Base-by-base conservation (phyloP, 2,888 invertebrate genomes). In the Polietes domitor region DNA sequence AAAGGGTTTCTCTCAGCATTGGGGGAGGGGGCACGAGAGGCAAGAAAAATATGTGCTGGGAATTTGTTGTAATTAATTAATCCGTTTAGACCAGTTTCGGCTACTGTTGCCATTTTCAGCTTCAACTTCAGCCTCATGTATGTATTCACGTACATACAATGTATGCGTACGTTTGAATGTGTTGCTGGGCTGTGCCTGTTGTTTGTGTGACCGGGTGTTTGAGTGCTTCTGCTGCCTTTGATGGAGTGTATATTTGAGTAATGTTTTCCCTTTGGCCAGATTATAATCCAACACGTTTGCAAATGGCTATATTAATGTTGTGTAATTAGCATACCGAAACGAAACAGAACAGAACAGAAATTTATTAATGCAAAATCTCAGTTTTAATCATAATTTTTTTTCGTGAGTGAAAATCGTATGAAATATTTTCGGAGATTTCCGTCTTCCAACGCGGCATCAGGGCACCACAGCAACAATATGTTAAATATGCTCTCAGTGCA, bases 11-110 rank as follows among this genome's bases (percentile, higher is more conserved):
- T 58, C 15, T 61, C 28, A 32, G 61, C n/a, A 17, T 55, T 47
- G 19, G 65, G 37, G 65, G 65, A 43, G 12, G 26, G 58, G 58
- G 58, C 24, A 15, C 2, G 58, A 17, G 17, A 37, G 41, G 41
- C 43, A 24, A 41, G 68, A 41, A 63, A 65, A 75, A 70, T 61
- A 2, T 71, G 50, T 55, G 26, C 72, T 72, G 63, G 80, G 61
- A 61, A 61, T 70, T 80, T 50, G 47, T 75, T 55, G 71, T 71
- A 80, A 76, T 80, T 76, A 80, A 65, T 72, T 72, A 76, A 63
- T 72, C 24, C 21, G 43, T 10, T 55, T 47, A 43, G 73, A 73
- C 43, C 26, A 43, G 68, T 68, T 68, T 68, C 26, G 68, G 43
- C 68, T 43, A 68, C 41, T 24, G 24, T 68, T 68, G 68, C 43